Conservation (phyloP, 1,140 invertebrate species). For the Philopotamus ludificatus region DNA sequence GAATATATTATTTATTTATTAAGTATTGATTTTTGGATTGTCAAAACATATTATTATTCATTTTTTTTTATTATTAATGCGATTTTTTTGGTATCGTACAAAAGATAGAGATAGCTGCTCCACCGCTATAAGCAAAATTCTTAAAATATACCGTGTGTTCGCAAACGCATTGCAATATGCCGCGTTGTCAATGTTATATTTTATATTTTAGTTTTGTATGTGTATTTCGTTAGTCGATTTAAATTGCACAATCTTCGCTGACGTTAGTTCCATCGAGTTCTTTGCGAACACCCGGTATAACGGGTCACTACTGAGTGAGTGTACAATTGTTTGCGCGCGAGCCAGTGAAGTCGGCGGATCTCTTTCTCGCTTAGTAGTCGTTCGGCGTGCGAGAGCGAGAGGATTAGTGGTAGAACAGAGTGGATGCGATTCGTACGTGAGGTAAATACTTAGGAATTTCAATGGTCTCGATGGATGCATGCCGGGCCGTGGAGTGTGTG, state of each 20-base stretch:
- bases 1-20: not conserved
- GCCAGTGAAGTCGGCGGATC: not conserved
- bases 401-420: not conserved
- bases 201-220: too few relatives aligned
- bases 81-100: not conserved
- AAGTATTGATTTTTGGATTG: not conserved
- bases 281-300: slow-evolving; percentile 20
- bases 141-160: slow-evolving; percentile 2
- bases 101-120: slow-evolving; percentile 33
- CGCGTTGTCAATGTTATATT: too few relatives aligned
- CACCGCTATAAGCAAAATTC: slow-evolving; percentile 19
- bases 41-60: slow-evolving; percentile 5
- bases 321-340: not conserved
- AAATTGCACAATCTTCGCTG: too few relatives aligned
- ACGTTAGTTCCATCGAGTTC: too few relatives aligned
- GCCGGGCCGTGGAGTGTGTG: slow-evolving; percentile 3
- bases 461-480: slow-evolving; percentile 21
- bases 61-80: slow-evolving; percentile 1
- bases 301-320: slow-evolving; percentile 18
- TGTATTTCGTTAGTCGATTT: too few relatives aligned
- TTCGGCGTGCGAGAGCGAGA: slow-evolving; percentile 1
- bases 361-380: not conserved
- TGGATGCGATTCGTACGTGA: slow-evolving; percentile 3
- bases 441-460: slow-evolving; percentile 35
- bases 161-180: too few relatives aligned